Base-by-base conservation (phyloP, 1,140 invertebrate species). In the Patella vulgata region DNA sequence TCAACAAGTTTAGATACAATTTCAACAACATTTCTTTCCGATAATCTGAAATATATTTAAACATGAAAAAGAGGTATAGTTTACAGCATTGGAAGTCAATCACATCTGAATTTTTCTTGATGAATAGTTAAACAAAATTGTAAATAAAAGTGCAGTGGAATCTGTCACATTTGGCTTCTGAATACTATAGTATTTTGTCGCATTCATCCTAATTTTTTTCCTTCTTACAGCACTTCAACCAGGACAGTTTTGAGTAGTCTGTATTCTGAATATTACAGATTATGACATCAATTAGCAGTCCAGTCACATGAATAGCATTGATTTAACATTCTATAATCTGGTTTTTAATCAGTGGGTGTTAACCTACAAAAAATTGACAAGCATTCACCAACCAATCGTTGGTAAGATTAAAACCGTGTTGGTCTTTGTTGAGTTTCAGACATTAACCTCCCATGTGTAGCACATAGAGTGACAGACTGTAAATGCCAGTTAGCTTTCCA, bases 21-120 rank as follows among this genome's bases (percentile, higher is more conserved):
- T 88, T 99, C 97, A 58, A 99, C 88, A 77, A 97, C 98, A 84
- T 99, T 99, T 69, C 94, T 87, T 80, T 99, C 97, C 1, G 96
- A 97, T 46, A 99, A 88, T 78, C 96, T 98, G 82, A 61, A 86
- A 68, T 57, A 72, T 21, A 48, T n/a, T n/a, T n/a, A n/a, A n/a
- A n/a, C n/a, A 43, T 33, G n/a, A 21, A 61, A 36, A 44, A 40
- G 4, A 31, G 2, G n/a, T 25, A 30, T 19, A 39, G n/a, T n/a
- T 1, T 39, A 25, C 8, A 12, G 17, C 1, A 33, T 55, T 14
- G 4, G 6, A 36, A 27, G 6, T n/a, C 21, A 27, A 28, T 43
- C 14, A n/a, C 11, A 19, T 36, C 5, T 36, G 1, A 17, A 8
- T 21, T 40, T 28, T 31, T 2, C 21, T 30, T 14, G 31, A 19